Base-by-base conservation (phyloP, 1,140 invertebrate genomes). In the Planococcus citri region DNA sequence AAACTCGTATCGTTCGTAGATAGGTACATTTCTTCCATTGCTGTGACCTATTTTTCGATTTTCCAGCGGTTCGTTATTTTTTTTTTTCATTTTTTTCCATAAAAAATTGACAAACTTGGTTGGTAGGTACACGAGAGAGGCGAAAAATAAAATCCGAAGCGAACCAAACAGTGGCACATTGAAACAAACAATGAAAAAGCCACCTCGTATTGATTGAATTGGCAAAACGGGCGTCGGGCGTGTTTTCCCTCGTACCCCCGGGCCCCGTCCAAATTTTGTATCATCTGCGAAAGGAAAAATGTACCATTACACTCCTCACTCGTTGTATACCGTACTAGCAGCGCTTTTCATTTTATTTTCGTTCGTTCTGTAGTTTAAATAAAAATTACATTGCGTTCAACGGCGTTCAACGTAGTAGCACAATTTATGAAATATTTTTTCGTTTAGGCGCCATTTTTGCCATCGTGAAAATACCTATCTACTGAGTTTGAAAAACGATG, bases 211-310 rank as follows among this genome's bases (percentile, higher is more conserved):
- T 51, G 41, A 51, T 51, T 51, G n/a, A 51, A 51, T 51, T 20
- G 41, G 41, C 17, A 51, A 51, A 33, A n/a, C 41, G 41, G 41
- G 41, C 41, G 41, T 51, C 41, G 41, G 41, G 41, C 41, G 41
- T 51, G 41, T 51, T 51, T 51, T 51, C n/a, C 6, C 41, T 20
- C 41, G n/a, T 17, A 51, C 41, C 41, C n/a, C 41, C 41, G 4
- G 41, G 41, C n/a, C n/a, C n/a, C n/a, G n/a, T n/a, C n/a, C n/a
- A 51, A 51, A 51, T 51, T 51, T 51, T 51, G 41, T 51, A 51
- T 51, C 41, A 51, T 51, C 41, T 3, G 41, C 17, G 17, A 51
- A 51, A 51, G 41, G 41, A 51, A 51, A 51, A 51, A 51, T 51
- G 41, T 51, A 51, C 29, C 29, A 33, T 51, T 51, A 20, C n/a